These are phyloP conservation scores for Centruroides vittatus DNA, from an alignment of 1,140 invertebrate species.

Conservation along the genomic window DNA sequence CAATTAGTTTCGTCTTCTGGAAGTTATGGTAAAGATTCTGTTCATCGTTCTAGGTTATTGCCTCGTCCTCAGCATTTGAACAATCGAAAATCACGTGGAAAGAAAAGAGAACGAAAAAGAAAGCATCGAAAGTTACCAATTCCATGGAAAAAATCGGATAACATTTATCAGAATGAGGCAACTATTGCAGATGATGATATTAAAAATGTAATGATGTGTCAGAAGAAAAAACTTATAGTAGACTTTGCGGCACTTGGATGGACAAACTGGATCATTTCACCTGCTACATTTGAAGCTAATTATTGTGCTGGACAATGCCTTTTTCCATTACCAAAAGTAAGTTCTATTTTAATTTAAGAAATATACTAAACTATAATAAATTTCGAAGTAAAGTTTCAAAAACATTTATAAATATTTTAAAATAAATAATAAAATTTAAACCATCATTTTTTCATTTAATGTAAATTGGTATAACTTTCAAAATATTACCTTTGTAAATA, in stretches of 20 bases:
- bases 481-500: too few relatives aligned
- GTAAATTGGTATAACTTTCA: too few relatives aligned
- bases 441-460: too few relatives aligned
- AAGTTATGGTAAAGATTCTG: slow-evolving; percentile 1
- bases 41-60: slow-evolving; percentile 16
- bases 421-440: too few relatives aligned
- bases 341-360: too few relatives aligned
- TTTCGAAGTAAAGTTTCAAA: too few relatives aligned
- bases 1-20: neutral
- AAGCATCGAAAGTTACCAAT: slow-evolving; percentile 15
- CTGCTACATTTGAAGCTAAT: slow-evolving; percentile 78
- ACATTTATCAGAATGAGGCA: slow-evolving; percentile 6
- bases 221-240: slow-evolving; percentile 73
- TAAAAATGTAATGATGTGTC: slow-evolving; percentile 38
- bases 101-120: slow-evolving; percentile 20
- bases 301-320: slow-evolving; percentile 88
- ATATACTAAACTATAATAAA: too few relatives aligned
- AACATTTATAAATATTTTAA: too few relatives aligned
- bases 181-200: slow-evolving; percentile 3
- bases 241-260: slow-evolving; percentile 92
- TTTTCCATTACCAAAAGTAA: slow-evolving; percentile 1
- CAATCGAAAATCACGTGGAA: slow-evolving; percentile 12
- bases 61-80: slow-evolving; percentile 17
- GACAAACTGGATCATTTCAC: slow-evolving; percentile 92
- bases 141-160: slow-evolving; percentile 6